A percentile compares a stretch with the other conserved stretches of the same genome.
Evolutionary conservation across 2,888 invertebrate genomes (phyloP).

Genomic region (Mamestra brassicae): DNA sequence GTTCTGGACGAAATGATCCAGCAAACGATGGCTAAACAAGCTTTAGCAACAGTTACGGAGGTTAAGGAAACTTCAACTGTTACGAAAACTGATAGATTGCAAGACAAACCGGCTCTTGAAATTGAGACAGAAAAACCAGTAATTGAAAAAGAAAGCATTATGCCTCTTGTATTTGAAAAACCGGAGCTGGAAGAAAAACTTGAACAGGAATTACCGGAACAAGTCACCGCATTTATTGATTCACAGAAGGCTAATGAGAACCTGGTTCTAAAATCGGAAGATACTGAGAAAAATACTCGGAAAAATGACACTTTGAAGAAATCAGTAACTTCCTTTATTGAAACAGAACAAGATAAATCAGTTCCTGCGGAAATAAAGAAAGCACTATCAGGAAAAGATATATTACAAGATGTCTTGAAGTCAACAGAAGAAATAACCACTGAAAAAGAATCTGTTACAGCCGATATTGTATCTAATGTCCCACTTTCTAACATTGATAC

Average conservation of each 20-base stretch:
- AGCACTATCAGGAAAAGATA: not conserved
- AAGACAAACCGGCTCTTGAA: not conserved
- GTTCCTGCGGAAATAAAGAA: constrained; percentile 6
- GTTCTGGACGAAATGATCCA: constrained; percentile 29
- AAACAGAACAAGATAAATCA: constrained; percentile 42
- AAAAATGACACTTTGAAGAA: constrained; percentile 12
- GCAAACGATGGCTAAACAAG: constrained; percentile 12
- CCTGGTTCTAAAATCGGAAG: not conserved
- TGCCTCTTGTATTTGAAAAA: not conserved
- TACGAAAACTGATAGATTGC: constrained; percentile 1
- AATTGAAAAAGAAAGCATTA: not conserved
- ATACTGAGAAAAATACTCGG: not conserved
- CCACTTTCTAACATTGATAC: constrained; percentile 76
- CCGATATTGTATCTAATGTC: constrained; percentile 54
- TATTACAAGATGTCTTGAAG: constrained; percentile 2
- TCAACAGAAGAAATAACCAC: constrained; percentile 20
- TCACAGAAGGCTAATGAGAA: constrained; percentile 18
- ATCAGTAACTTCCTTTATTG: constrained; percentile 35
- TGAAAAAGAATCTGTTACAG: constrained; percentile 42
- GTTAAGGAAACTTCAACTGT: not conserved
- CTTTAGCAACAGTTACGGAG: not conserved
- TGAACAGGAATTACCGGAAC: constrained; percentile 39
- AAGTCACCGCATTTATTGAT: constrained; percentile 35
- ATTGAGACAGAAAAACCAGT: not conserved
- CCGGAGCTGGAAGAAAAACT: constrained; percentile 2